Evolutionary conservation across 2,113 vertebrate genomes (phyloP), one percentile per base, ranked within the genome.

Genomic region (Rhinoderma darwinii): DNA sequence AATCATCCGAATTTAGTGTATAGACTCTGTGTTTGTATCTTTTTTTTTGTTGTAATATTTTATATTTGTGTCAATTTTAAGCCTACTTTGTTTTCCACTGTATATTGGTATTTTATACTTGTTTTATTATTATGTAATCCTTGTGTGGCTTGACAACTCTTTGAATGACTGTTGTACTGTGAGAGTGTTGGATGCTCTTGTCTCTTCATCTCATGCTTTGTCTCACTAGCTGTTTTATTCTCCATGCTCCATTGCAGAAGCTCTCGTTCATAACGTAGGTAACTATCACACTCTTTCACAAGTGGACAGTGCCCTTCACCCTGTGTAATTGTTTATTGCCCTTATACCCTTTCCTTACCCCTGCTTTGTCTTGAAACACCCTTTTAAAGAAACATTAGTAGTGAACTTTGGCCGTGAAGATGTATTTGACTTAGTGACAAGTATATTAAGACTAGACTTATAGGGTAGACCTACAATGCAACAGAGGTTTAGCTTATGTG

Each of bases 201-300:
- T 59, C 4, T 72, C 12, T 76, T 56, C 50, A 41, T 41, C 84
- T 66, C 66, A 81, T 47, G 50, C 82, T 77, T 84, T 87, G 68
- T 87, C 68, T 82, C 86, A 87, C 82, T 50, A 51, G 51, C 79
- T 87, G 50, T 87, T 87, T 87, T 87, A 87, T 82, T 87, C 86
- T 87, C 86, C 78, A 75, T 74, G 68, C 86, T 87, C 82, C 82
- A 79, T 84, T 88, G 41, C 76, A 82, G 79, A 77, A 30, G 72
- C 77, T 51, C 63, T 80, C 82, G 72, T 47, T 72, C 82, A 82
- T 87, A 87, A 87, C 78, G 41, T 87, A 87, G 86, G 86, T 87
- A 87, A 87, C 78, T 87, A 87, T 82, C 79, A 75, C 27, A 61
- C 41, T 81, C 78, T 82, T 72, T 43, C 79, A 43, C 86, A 73